Evolutionary conservation across 2,888 invertebrate species (phyloP).

Genomic region (Melinopterus prodromus): DNA sequence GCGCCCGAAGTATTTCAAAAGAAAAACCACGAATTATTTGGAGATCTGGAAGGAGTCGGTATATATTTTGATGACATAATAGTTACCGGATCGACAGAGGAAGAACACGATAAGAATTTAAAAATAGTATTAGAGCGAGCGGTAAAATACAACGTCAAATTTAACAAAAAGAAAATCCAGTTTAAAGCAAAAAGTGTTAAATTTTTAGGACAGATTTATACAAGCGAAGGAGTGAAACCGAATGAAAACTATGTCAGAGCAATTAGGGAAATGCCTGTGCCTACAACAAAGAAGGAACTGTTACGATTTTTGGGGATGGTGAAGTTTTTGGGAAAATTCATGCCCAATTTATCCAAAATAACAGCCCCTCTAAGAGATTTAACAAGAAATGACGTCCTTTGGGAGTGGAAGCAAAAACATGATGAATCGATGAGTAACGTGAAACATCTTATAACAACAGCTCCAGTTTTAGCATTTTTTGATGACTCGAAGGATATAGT

Average conservation of each 20-base stretch:
- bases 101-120: constrained; percentile 46
- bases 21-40: constrained; percentile 50
- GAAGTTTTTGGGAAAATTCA: constrained; percentile 40
- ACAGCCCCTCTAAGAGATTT: constrained; percentile 41
- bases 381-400: constrained; percentile 37
- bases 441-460: constrained; percentile 43
- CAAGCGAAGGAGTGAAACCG: constrained; percentile 36
- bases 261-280: constrained; percentile 36
- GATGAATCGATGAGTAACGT: constrained; percentile 30
- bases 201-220: constrained; percentile 47
- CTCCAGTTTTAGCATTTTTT: constrained; percentile 45
- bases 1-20: constrained; percentile 51
- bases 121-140: constrained; percentile 45
- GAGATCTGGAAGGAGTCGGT: constrained; percentile 46
- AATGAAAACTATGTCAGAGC: constrained; percentile 38
- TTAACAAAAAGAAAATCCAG: constrained; percentile 48
- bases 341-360: constrained; percentile 41
- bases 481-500: constrained; percentile 44
- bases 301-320: constrained; percentile 41
- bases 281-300: constrained; percentile 39
- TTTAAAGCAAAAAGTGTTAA: constrained; percentile 44
- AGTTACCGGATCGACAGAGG: constrained; percentile 33
- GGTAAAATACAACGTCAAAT: constrained; percentile 46
- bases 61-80: constrained; percentile 52
- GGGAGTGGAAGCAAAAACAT: constrained; percentile 32